Percentiles rank a stretch among this genome's conserved stretches.
Evolutionary conservation across 1,140 invertebrate genomes (phyloP).

Genomic region (Lordiphosa mommai): DNA sequence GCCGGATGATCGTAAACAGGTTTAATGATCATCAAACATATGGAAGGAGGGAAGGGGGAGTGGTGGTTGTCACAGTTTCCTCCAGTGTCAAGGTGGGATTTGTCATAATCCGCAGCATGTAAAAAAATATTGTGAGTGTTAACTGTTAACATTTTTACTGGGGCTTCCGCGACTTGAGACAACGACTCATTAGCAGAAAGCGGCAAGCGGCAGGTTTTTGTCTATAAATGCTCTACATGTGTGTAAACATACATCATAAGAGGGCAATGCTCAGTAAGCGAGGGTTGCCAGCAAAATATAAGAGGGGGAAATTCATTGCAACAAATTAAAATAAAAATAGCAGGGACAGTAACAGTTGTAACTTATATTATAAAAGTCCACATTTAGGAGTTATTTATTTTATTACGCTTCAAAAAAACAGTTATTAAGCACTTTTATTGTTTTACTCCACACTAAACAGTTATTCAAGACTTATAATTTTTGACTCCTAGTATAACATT

Average conservation of each 20-base stretch:
- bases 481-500: too few relatives aligned
- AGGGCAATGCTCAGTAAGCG: background rate
- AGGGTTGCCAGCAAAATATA: too few relatives aligned
- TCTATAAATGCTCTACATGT: slow-evolving; percentile 21
- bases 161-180: slow-evolving; percentile 38
- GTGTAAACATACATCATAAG: slow-evolving; percentile 1
- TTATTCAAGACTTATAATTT: too few relatives aligned
- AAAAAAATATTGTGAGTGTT: slow-evolving; percentile 16
- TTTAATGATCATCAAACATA: slow-evolving; percentile 40
- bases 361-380: too few relatives aligned
- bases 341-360: too few relatives aligned
- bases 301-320: too few relatives aligned
- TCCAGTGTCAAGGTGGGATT: slow-evolving; percentile 55
- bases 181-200: slow-evolving; percentile 35
- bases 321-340: too few relatives aligned
- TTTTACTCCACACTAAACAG: too few relatives aligned
- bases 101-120: slow-evolving; percentile 1
- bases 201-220: background rate
- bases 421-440: too few relatives aligned
- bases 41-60: background rate
- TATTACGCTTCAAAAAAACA: too few relatives aligned
- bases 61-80: slow-evolving; percentile 23
- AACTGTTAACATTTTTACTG: slow-evolving; percentile 40
- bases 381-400: too few relatives aligned
- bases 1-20: slow-evolving; percentile 50